Evolutionary conservation across 2,113 vertebrate genomes (phyloP).

Genomic region (Centrocercus urophasianus): DNA sequence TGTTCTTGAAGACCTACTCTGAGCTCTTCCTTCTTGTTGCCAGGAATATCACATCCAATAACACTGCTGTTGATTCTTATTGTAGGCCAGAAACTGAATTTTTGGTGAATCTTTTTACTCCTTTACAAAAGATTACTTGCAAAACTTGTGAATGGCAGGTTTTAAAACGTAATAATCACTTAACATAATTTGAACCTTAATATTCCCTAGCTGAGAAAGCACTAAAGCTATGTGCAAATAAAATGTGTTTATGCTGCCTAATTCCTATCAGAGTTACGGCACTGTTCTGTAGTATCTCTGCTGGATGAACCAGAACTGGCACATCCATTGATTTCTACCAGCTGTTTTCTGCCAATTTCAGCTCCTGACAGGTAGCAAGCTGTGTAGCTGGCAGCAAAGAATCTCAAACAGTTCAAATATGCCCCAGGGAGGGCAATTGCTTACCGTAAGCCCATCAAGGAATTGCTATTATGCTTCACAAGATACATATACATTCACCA

Average conservation of each 20-base stretch:
- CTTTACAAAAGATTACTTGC: background rate
- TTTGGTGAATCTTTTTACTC: background rate
- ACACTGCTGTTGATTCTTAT: background rate
- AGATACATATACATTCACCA: constrained; percentile 76
- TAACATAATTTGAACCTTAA: constrained; percentile 7
- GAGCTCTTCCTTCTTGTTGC: background rate
- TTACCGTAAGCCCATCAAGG: constrained; percentile 81
- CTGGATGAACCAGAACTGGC: constrained; percentile 71
- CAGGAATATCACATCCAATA: background rate
- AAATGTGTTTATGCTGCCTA: background rate
- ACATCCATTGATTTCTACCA: constrained; percentile 69
- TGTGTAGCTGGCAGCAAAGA: constrained; percentile 76
- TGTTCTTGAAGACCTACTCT: background rate
- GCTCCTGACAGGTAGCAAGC: constrained; percentile 83
- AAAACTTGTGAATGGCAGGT: background rate
- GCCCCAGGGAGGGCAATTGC: constrained; percentile 78
- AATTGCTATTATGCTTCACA: constrained; percentile 76
- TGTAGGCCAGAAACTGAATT: background rate
- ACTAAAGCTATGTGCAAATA: constrained; percentile 21
- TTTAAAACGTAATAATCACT: constrained; percentile 40
- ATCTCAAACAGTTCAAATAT: constrained; percentile 70
- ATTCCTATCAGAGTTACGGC: constrained; percentile 39
- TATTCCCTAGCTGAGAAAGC: background rate
- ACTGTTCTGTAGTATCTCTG: constrained; percentile 43
- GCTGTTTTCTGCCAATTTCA: constrained; percentile 79